Evolutionary conservation across 2,113 vertebrate species (phyloP).

Genomic region (Calidris pygmaea): DNA sequence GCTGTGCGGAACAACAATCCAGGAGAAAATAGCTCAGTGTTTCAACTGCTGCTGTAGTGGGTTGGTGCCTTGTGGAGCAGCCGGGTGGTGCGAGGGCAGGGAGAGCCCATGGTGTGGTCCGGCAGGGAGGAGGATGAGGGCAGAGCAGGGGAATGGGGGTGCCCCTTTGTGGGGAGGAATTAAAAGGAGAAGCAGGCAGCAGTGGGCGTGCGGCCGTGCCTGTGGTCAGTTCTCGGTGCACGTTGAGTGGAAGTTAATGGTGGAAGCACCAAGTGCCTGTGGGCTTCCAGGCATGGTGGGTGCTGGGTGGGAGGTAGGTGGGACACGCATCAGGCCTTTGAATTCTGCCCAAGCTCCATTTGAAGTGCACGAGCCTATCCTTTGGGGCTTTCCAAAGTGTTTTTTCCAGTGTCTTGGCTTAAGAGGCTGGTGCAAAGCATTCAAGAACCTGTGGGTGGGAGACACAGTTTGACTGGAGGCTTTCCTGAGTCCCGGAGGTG

Average conservation of each 20-base stretch:
- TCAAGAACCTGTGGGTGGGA: background rate
- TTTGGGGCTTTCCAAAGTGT: background rate
- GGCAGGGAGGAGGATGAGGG: background rate
- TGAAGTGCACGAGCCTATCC: fast-evolving
- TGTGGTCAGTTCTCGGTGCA: background rate
- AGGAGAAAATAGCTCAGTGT: background rate
- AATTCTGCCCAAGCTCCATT: background rate
- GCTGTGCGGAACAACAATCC: background rate
- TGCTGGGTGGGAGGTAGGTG: fast-evolving
- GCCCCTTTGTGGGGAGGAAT: background rate
- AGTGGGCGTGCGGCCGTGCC: background rate
- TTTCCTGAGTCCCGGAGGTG: background rate
- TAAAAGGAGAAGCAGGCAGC: background rate
- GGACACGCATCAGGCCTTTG: fast-evolving
- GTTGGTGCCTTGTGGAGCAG: background rate
- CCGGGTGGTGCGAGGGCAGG: fast-evolving
- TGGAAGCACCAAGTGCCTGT: fast-evolving
- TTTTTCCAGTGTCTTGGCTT: background rate
- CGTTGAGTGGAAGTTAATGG: background rate
- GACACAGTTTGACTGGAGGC: background rate
- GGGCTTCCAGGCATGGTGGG: background rate
- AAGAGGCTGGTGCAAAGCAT: background rate
- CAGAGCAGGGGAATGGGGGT: background rate
- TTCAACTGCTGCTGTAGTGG: background rate
- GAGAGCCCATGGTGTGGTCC: background rate